Evolutionary conservation across 2,113 vertebrate genomes (phyloP).

Genomic region (Alethe castanea): DNA sequence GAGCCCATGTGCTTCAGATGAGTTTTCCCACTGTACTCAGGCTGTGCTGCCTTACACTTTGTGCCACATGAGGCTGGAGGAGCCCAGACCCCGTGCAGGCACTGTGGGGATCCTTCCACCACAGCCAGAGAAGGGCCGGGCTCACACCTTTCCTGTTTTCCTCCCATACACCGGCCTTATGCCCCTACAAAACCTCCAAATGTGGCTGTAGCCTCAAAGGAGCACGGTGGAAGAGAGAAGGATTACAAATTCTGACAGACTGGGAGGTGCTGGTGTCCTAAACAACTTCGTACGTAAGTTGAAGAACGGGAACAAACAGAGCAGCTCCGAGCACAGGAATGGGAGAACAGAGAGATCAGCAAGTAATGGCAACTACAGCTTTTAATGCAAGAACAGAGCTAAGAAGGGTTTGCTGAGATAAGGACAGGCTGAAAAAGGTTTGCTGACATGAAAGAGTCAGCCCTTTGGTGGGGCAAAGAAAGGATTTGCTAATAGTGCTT

Average conservation of each 20-base stretch:
- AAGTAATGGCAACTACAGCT: background rate
- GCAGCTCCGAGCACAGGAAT: background rate
- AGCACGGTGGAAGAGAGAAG: background rate
- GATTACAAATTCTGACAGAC: background rate
- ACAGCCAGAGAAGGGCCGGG: background rate
- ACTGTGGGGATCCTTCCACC: background rate
- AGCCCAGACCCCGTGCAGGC: background rate
- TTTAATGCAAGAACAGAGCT: background rate
- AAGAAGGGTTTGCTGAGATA: background rate
- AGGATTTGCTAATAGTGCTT: background rate
- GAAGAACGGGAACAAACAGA: background rate
- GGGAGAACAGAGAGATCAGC: background rate
- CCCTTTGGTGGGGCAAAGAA: background rate
- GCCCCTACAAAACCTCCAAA: background rate
- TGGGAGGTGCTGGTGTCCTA: background rate
- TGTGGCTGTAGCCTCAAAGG: background rate
- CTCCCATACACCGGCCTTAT: background rate
- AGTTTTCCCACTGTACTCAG: background rate
- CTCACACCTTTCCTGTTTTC: background rate
- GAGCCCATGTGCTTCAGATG: background rate
- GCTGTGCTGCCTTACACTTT: background rate
- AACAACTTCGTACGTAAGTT: background rate
- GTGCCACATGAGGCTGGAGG: background rate
- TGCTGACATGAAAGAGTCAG: background rate
- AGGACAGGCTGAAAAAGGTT: background rate